A percentile compares a stretch with the other conserved stretches of the same genome.
Evolutionary conservation across 2,888 invertebrate species (phyloP).

Genomic region (Lithophane socia): DNA sequence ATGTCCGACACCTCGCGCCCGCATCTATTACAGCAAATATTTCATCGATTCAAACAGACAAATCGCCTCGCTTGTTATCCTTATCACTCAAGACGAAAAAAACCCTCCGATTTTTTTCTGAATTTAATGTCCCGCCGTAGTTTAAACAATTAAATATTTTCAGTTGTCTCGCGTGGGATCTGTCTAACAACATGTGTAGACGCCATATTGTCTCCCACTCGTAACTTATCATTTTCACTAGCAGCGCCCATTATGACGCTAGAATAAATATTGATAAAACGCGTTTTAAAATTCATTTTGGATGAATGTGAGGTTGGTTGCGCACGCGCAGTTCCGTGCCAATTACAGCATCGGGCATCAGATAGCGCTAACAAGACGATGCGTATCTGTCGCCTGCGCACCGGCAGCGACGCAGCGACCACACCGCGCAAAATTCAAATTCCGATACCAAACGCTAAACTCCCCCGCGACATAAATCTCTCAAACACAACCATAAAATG

Average conservation of each 20-base stretch:
- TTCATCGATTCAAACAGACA: slow-evolving; percentile 33
- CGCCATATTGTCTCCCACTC: slow-evolving; percentile 23
- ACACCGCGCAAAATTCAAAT: slow-evolving; percentile 82
- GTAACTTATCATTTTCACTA: slow-evolving; percentile 49
- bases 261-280: slow-evolving; percentile 72
- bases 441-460: slow-evolving; percentile 80
- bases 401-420: slow-evolving; percentile 63
- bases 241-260: slow-evolving; percentile 64
- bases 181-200: neutral
- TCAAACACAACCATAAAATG: slow-evolving; percentile 29
- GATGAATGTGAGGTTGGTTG: slow-evolving; percentile 70
- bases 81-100: slow-evolving; percentile 5
- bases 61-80: slow-evolving; percentile 21
- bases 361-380: slow-evolving; percentile 90
- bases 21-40: slow-evolving; percentile 44
- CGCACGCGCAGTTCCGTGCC: slow-evolving; percentile 83
- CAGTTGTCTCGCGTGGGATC: neutral
- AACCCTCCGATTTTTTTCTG: neutral
- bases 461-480: slow-evolving; percentile 82
- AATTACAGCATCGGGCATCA: slow-evolving; percentile 88
- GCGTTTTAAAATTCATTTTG: slow-evolving; percentile 74
- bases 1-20: slow-evolving; percentile 65
- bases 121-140: neutral
- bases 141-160: slow-evolving; percentile 1
- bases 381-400: slow-evolving; percentile 80